Percentiles rank a stretch among this genome's conserved stretches.
phyloP scores from a whole-genome alignment of 2,888 invertebrate species.

The Tolmerus cingulatus region DNA sequence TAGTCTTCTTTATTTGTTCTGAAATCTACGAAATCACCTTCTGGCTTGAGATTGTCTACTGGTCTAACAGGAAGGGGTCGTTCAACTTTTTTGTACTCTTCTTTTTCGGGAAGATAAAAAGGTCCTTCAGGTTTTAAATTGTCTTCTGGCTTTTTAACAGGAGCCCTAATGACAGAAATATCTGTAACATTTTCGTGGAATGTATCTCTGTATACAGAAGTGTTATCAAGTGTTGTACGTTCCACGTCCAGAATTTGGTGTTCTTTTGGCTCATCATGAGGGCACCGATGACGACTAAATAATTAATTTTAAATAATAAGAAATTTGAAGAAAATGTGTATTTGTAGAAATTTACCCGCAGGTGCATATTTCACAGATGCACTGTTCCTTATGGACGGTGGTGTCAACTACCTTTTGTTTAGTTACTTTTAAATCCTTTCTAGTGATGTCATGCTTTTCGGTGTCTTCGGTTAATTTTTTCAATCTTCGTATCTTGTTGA shows the following conservation, averaged over 20 bases:
- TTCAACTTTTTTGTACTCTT: conserved; percentile 66
- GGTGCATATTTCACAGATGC: conserved; percentile 89
- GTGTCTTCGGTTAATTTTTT: neutral
- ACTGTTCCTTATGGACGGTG: conserved; percentile 73
- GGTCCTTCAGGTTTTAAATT: conserved; percentile 72
- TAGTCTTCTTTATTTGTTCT: conserved; percentile 64
- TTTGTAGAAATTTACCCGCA: conserved; percentile 77
- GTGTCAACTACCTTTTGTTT: conserved; percentile 56
- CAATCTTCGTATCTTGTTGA: neutral
- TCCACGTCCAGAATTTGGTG: conserved; percentile 44
- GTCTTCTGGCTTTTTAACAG: conserved; percentile 67
- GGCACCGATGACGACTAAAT: conserved; percentile 82
- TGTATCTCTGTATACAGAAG: neutral
- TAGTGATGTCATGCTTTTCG: neutral
- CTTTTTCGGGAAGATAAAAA: conserved; percentile 61
- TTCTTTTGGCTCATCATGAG: conserved; percentile 66
- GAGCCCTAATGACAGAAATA: conserved; percentile 57
- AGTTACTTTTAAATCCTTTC: conserved; percentile 55
- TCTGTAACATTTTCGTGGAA: neutral
- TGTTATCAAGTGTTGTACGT: conserved; percentile 20
- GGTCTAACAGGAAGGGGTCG: conserved; percentile 64
- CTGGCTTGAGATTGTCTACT: conserved; percentile 67
- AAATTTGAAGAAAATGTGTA: neutral
- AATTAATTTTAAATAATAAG: conserved; percentile 53
- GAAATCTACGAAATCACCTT: conserved; percentile 65